Percentiles rank a stretch among this genome's conserved stretches.
Conservation (phyloP, 2,888 invertebrate species). For the Sympetrum striolatum region DNA sequence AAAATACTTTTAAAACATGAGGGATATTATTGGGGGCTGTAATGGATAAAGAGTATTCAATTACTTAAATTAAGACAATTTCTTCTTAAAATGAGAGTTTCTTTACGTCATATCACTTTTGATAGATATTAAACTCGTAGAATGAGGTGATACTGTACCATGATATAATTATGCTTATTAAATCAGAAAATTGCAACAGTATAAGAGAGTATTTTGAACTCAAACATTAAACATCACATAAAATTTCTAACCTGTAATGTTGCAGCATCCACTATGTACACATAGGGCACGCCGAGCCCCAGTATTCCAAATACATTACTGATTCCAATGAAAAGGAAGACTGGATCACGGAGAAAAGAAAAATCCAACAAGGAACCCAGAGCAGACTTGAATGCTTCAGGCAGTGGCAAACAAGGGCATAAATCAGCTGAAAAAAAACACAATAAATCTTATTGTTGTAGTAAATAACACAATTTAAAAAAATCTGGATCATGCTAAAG, state of each 20-base stretch:
- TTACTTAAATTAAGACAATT: too few relatives aligned
- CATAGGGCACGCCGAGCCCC: conserved; percentile 95
- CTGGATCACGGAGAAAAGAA: conserved; percentile 84
- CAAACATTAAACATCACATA: too few relatives aligned
- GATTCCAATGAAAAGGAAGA: conserved; percentile 89
- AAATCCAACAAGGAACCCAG: conserved; percentile 91
- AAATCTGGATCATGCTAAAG: too few relatives aligned
- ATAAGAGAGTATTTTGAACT: background rate
- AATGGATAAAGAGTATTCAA: too few relatives aligned
- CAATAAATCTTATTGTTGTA: background rate
- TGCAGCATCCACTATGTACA: conserved; percentile 88
- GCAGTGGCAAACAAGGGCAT: conserved; percentile 80
- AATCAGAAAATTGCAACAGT: conserved; percentile 8
- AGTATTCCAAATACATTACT: conserved; percentile 98
- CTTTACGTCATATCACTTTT: too few relatives aligned
- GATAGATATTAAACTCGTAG: too few relatives aligned
- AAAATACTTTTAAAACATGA: too few relatives aligned
- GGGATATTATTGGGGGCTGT: too few relatives aligned
- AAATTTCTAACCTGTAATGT: conserved; percentile 68
- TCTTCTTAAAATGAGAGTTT: too few relatives aligned
- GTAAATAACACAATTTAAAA: background rate
- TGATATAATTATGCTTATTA: background rate
- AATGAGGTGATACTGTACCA: too few relatives aligned
- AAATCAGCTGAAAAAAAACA: conserved; percentile 69
- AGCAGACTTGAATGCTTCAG: conserved; percentile 82